Evolutionary conservation across 2,888 invertebrate genomes (phyloP).

Genomic region (Lasioglossum vierecki): DNA sequence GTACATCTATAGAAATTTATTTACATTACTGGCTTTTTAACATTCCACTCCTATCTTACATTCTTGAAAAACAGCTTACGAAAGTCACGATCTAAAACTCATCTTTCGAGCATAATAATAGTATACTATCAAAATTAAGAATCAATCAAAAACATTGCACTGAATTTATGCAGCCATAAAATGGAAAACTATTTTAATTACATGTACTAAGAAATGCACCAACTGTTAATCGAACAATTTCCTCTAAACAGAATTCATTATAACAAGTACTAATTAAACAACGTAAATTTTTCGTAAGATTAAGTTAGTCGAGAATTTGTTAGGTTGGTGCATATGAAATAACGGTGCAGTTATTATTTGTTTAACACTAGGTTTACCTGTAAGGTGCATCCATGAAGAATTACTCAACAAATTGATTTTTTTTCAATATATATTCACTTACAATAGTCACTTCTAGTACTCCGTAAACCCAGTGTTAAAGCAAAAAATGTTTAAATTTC

Average conservation of each 20-base stretch:
- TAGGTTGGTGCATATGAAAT: conserved; percentile 13
- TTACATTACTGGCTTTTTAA: conserved; percentile 41
- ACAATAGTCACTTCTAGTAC: background rate
- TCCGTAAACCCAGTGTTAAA: background rate
- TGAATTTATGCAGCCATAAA: conserved; percentile 17
- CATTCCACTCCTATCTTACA: conserved; percentile 34
- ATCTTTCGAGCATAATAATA: conserved; percentile 9
- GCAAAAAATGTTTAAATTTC: background rate
- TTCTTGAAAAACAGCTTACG: conserved; percentile 15
- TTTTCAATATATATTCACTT: background rate
- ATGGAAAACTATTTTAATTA: conserved; percentile 14
- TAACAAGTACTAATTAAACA: background rate
- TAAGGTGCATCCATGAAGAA: background rate
- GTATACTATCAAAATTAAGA: conserved; percentile 7
- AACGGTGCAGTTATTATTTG: background rate
- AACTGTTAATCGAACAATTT: conserved; percentile 5
- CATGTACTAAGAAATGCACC: conserved; percentile 29
- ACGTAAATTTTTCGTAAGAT: conserved; percentile 3
- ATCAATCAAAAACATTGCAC: conserved; percentile 27
- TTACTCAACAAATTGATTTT: background rate
- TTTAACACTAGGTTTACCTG: background rate
- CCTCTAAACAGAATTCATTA: background rate
- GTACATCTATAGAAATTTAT: conserved; percentile 43
- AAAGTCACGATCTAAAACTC: conserved; percentile 6
- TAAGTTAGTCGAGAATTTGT: conserved; percentile 7